Conservation (phyloP, 2,888 invertebrate genomes). For the Stenchaetothrips biformis region DNA sequence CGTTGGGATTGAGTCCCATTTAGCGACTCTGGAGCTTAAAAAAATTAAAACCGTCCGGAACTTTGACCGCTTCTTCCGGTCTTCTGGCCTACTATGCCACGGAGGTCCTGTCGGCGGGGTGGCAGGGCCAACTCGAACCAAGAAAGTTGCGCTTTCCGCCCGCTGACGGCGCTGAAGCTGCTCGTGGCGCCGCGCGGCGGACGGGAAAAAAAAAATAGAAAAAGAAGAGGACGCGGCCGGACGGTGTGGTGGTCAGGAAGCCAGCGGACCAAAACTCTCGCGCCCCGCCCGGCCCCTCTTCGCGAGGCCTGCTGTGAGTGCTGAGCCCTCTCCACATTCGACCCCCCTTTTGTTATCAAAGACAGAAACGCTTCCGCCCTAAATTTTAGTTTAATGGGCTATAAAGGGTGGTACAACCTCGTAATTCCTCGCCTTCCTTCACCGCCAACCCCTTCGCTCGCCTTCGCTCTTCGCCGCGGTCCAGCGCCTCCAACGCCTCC, state of each 20-base stretch:
- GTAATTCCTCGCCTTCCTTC: conserved; percentile 8
- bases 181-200: too few species aligned
- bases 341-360: conserved; percentile 13
- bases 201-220: too few species aligned
- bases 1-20: too few species aligned
- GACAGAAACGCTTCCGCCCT: conserved; percentile 24
- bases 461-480: neutral
- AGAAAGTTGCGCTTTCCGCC: too few species aligned
- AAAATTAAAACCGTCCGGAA: too few species aligned
- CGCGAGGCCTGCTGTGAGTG: neutral
- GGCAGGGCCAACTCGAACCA: too few species aligned
- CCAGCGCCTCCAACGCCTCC: neutral
- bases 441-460: neutral
- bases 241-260: neutral
- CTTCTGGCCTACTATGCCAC: too few species aligned
- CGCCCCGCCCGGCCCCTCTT: neutral
- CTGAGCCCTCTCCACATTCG: neutral
- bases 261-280: neutral
- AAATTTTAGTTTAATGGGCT: conserved; percentile 25
- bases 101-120: too few species aligned
- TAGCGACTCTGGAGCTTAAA: neutral
- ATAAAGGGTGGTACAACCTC: conserved; percentile 21
- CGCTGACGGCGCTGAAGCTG: too few species aligned
- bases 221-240: too few species aligned
- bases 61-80: too few species aligned